Percentiles rank a stretch among this genome's conserved stretches.
Conservation (phyloP, 2,113 vertebrate species). For the Oreochromis niloticus region DNA sequence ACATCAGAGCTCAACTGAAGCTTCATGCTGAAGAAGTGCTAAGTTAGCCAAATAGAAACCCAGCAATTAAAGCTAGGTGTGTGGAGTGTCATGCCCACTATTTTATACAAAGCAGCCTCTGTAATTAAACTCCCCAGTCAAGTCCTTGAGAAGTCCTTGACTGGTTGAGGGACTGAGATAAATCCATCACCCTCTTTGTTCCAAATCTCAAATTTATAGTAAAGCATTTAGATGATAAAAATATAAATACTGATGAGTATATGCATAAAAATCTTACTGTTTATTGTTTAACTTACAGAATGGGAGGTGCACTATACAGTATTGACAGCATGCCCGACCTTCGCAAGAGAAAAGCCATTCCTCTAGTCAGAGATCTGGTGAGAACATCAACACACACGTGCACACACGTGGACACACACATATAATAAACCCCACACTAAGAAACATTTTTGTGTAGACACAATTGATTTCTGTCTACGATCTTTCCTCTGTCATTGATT, state of each 20-base stretch:
- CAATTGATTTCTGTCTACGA: neutral
- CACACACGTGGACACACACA: neutral
- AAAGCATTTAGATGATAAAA: neutral
- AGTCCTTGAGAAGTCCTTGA: conserved; percentile 14
- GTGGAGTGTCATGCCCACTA: neutral
- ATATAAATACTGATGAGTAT: neutral
- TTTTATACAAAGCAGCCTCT: neutral
- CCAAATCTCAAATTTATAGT: neutral
- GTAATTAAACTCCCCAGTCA: conserved; percentile 12
- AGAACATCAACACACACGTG: conserved; percentile 48
- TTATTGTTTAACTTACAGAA: conserved; percentile 68
- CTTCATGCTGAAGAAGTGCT: conserved; percentile 29
- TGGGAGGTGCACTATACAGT: conserved; percentile 93
- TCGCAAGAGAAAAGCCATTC: conserved; percentile 93
- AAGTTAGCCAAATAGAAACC: conserved; percentile 8
- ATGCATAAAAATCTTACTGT: neutral
- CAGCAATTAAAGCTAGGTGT: conserved; percentile 2
- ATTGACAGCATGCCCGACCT: conserved; percentile 99
- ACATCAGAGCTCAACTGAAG: conserved; percentile 12
- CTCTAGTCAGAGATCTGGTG: conserved; percentile 95
- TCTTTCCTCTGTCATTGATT: neutral
- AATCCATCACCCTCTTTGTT: neutral
- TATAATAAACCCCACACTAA: neutral
- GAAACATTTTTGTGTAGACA: neutral
- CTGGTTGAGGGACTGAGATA: neutral